Evolutionary conservation across 37 sponge, comb jelly and placozoan genomes (phyloP).

Genomic region (Aphrocallistes beatrix): DNA sequence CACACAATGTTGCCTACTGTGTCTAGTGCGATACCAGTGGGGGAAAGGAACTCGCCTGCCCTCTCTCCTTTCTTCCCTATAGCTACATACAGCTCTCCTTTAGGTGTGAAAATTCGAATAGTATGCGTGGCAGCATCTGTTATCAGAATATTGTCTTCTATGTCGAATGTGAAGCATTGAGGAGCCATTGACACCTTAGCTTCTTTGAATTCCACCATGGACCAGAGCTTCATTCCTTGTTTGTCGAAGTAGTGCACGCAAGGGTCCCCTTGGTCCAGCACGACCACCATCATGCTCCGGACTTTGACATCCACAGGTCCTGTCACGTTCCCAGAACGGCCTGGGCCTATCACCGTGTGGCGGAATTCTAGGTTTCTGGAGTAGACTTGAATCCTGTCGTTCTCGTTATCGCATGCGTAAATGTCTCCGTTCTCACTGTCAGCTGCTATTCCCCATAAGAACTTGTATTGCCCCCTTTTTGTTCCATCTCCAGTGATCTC

Average conservation of each 20-base stretch:
- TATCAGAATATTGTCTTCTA: neutral
- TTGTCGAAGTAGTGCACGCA: constrained; percentile 13
- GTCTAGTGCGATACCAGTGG: neutral
- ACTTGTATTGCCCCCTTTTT: neutral
- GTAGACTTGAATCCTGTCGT: neutral
- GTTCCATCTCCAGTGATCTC: neutral
- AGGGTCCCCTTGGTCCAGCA: constrained; percentile 10
- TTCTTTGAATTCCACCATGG: neutral
- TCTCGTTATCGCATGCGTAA: neutral
- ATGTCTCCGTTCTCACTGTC: neutral
- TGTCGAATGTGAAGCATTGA: neutral
- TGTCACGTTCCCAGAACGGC: neutral
- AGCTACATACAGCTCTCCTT: constrained; percentile 11
- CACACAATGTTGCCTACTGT: neutral
- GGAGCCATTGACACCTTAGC: neutral
- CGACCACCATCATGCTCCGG: neutral
- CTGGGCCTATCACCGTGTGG: neutral
- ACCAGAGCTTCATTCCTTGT: neutral
- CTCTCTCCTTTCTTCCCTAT: neutral
- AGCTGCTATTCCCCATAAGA: neutral
- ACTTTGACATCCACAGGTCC: neutral
- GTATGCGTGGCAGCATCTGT: neutral
- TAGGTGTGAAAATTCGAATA: constrained; percentile 11
- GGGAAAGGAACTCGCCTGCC: neutral
- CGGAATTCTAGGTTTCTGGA: neutral